A percentile compares a stretch with the other conserved stretches of the same genome.
phyloP scores from a whole-genome alignment of 2,888 invertebrate species.

The Trachelus troglodyta region DNA sequence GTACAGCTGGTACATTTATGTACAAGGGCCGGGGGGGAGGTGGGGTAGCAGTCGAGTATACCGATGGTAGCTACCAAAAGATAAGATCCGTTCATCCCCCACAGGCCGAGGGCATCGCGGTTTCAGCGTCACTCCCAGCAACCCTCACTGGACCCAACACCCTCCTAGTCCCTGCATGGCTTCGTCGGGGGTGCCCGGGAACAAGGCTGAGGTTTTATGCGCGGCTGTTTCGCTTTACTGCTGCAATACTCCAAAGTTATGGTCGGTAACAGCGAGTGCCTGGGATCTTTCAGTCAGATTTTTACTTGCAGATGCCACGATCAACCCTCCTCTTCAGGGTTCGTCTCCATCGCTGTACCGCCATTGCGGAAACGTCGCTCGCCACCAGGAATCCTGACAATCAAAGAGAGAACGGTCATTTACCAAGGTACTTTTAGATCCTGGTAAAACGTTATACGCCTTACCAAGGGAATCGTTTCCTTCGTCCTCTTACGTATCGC shows the following conservation, averaged over 20 bases:
- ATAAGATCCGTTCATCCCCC: slow-evolving; percentile 55
- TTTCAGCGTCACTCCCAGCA: slow-evolving; percentile 52
- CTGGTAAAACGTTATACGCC: not conserved
- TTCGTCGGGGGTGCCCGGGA: slow-evolving; percentile 9
- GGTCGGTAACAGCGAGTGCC: slow-evolving; percentile 10
- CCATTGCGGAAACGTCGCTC: not conserved
- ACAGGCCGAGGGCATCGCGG: slow-evolving; percentile 41
- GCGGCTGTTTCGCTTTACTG: slow-evolving; percentile 51
- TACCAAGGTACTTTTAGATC: not conserved
- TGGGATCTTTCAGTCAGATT: not conserved
- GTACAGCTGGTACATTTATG: no score
- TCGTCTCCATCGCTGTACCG: not conserved
- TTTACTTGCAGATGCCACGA: slow-evolving; percentile 1
- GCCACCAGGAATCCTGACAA: not conserved
- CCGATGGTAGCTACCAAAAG: slow-evolving; percentile 41
- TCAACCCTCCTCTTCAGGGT: not conserved
- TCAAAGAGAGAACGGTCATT: not conserved
- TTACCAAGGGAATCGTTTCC: not conserved
- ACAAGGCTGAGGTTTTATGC: slow-evolving; percentile 42
- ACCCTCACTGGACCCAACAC: slow-evolving; percentile 29
- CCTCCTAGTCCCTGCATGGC: slow-evolving; percentile 8
- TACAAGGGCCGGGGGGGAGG: no score
- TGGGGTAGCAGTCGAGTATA: slow-evolving; percentile 11
- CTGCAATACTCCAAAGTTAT: slow-evolving; percentile 38
- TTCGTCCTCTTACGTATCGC: not conserved